A percentile compares a stretch with the other conserved stretches of the same genome.
Evolutionary conservation across 2,113 vertebrate species (phyloP).

Genomic region (Ailurus styani): DNA sequence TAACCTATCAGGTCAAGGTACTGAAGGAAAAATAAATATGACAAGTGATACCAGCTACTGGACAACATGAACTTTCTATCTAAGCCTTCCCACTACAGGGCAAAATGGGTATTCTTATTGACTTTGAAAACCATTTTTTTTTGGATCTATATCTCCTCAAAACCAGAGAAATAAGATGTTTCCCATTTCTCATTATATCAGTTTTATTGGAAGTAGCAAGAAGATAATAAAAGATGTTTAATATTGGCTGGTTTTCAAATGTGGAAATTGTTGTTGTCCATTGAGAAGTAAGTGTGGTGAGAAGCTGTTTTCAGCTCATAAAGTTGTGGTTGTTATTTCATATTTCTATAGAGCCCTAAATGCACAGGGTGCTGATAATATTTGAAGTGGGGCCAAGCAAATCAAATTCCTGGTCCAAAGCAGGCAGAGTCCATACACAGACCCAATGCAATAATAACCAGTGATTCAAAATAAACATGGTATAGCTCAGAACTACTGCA

Average conservation of each 20-base stretch:
- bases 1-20: too few relatives aligned
- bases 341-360: constrained; percentile 63
- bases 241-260: not conserved
- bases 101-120: not conserved
- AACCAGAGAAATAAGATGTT: not conserved
- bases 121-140: not conserved
- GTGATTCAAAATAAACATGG: constrained; percentile 14
- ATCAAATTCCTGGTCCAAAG: constrained; percentile 48
- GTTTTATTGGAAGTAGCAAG: not conserved
- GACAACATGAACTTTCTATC: not conserved
- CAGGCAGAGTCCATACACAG: not conserved
- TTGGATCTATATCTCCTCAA: not conserved
- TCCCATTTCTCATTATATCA: not conserved
- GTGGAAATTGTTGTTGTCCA: constrained; percentile 44
- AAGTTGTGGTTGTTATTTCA: constrained; percentile 62
- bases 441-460: constrained; percentile 10
- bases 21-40: not conserved
- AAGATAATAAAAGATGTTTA: not conserved
- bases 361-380: constrained; percentile 64
- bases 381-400: constrained; percentile 56
- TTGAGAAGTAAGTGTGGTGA: constrained; percentile 36
- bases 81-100: not conserved
- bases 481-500: not conserved
- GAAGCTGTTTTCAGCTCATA: constrained; percentile 67
- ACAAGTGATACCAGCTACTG: not conserved